Evolutionary conservation across 2,888 invertebrate genomes (phyloP).

Genomic region (Sphinx pinastri): DNA sequence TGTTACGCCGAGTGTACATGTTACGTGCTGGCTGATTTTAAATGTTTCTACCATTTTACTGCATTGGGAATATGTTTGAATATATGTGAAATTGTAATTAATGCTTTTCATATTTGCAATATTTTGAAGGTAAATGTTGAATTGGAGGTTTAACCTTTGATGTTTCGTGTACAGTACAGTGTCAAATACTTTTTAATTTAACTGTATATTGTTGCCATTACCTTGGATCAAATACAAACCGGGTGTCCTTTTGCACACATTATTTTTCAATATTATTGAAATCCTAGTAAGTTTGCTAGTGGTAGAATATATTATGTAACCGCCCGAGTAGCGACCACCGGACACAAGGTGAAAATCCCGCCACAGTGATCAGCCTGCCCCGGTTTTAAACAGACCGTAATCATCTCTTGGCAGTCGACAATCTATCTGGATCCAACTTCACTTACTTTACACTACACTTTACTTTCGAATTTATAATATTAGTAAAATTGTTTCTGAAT

Average conservation of each 20-base stretch:
- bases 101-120: not conserved
- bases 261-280: not conserved
- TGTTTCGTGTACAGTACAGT: too few relatives aligned
- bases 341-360: too few relatives aligned
- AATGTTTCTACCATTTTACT: constrained; percentile 20
- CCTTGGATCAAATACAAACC: not conserved
- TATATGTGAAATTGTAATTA: not conserved
- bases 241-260: not conserved
- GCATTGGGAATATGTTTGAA: not conserved
- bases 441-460: too few relatives aligned
- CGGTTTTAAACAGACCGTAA: too few relatives aligned
- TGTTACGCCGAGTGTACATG: constrained; percentile 18
- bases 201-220: not conserved
- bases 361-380: too few relatives aligned
- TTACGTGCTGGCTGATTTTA: constrained; percentile 21
- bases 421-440: too few relatives aligned
- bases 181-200: too few relatives aligned
- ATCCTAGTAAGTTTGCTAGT: not conserved
- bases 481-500: too few relatives aligned
- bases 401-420: too few relatives aligned
- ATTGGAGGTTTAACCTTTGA: not conserved
- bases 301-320: too few relatives aligned
- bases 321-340: too few relatives aligned
- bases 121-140: not conserved
- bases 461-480: too few relatives aligned